Base-by-base conservation (phyloP, 2,113 vertebrate genomes). In the Melanostigma gelatinosum region DNA sequence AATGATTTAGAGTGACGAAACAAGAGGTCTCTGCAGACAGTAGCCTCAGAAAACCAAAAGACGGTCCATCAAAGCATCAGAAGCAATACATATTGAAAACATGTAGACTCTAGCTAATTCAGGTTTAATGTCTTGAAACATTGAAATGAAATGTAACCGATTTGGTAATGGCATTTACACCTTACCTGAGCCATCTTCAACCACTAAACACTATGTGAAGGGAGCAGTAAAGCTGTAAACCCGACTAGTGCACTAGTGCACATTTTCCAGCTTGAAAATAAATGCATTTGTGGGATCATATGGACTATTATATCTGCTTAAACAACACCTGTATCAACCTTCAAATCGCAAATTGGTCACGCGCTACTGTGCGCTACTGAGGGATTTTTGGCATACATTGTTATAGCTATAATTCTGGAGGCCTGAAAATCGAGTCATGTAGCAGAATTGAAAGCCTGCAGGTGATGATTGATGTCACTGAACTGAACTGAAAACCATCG, bases 1-100 rank as follows among this genome's bases (percentile, higher is more conserved):
- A 88, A 85, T 83, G 77, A 89, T 83, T 86, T 80, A 80, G 74
- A 69, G 57, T 77, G 85, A 89, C 83, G 81, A 88, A 89, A 88
- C 68, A 13, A 50, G 78, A 57, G 77, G 78, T 82, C 54, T 36
- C 74, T 63, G 48, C 46, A 40, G 70, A 88, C 83, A 79, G 77
- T 72, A 87, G 42, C 15, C 27, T 27, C 40, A 55, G 80, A 71
- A 73, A 83, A 29, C 60, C 40, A 40, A n/a, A 76, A 77, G 4
- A 3, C 64, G 58, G 38, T 55, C 72, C 78, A 58, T 78, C 70
- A 36, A 10, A 40, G 42, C 55, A 29, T 52, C 13, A 22, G 24
- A 22, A 71, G 22, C 79, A 67, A 89, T 55, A 69, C 36, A 73
- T 72, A 74, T 52, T 72, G 32, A 87, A 70, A 77, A 61, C 61